phyloP scores from a whole-genome alignment of 2,888 invertebrate species.

The Barypeithes pellucidus region DNA sequence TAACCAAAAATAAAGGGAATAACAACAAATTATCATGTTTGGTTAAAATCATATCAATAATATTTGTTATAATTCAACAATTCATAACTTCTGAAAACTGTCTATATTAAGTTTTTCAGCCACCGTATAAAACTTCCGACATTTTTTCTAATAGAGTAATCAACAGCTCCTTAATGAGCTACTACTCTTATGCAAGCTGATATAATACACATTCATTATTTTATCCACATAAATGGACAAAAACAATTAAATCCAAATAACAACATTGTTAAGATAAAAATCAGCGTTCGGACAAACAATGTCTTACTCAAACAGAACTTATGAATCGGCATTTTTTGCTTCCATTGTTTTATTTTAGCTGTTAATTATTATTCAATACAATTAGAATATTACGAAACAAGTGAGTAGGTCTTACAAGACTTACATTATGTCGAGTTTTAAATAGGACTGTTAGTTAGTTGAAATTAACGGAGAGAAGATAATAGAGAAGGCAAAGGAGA shows the following conservation, averaged over 20 bases:
- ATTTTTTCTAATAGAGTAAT: constrained; percentile 23
- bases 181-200: constrained; percentile 13
- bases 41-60: too few species aligned
- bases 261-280: constrained; percentile 29
- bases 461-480: background rate
- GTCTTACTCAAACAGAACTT: constrained; percentile 26
- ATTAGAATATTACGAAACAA: constrained; percentile 12
- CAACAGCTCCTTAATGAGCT: constrained; percentile 4
- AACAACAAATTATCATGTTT: too few species aligned
- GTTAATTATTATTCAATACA: constrained; percentile 33
- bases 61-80: too few species aligned
- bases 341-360: constrained; percentile 25
- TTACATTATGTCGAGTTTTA: constrained; percentile 11
- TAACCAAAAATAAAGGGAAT: too few species aligned
- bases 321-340: constrained; percentile 29
- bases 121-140: too few species aligned
- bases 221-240: constrained; percentile 28
- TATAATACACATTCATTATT: constrained; percentile 9
- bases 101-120: too few species aligned
- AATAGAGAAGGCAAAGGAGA: too few species aligned
- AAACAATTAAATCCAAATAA: constrained; percentile 25
- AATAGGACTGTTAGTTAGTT: background rate
- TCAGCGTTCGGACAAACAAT: constrained; percentile 25
- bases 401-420: constrained; percentile 5
- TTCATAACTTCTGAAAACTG: too few species aligned